Conservation (phyloP, 2,888 invertebrate genomes). For the Cosmorhoe ocellata region DNA sequence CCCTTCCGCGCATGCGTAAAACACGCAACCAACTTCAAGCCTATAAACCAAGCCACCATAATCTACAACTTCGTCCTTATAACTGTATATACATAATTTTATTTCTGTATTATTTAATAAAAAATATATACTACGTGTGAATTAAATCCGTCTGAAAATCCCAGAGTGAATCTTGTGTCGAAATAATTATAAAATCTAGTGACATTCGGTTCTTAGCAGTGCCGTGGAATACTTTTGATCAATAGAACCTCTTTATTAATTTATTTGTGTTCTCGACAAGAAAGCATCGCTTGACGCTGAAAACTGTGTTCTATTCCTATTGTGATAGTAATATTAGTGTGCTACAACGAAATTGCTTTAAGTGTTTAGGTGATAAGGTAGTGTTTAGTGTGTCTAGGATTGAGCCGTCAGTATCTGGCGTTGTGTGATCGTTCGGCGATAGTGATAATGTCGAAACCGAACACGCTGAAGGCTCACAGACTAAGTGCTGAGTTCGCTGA, state of each 20-base stretch:
- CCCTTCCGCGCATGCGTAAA: slow-evolving; percentile 72
- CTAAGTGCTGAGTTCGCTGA: slow-evolving; percentile 78
- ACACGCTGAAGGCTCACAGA: slow-evolving; percentile 75
- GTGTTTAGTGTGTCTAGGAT: slow-evolving; percentile 19
- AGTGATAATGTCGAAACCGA: slow-evolving; percentile 73
- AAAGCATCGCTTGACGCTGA: slow-evolving; percentile 52
- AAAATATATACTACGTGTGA: slow-evolving; percentile 63
- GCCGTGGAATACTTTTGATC: slow-evolving; percentile 64
- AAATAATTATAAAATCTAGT: slow-evolving; percentile 19
- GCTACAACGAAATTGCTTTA: slow-evolving; percentile 62
- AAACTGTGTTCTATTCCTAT: slow-evolving; percentile 50
- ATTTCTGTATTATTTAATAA: slow-evolving; percentile 61
- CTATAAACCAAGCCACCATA: slow-evolving; percentile 65
- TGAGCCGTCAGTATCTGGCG: slow-evolving; percentile 43
- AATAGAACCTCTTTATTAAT: slow-evolving; percentile 75
- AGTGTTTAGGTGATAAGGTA: slow-evolving; percentile 41
- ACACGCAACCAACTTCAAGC: slow-evolving; percentile 59
- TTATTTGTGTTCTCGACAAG: slow-evolving; percentile 72
- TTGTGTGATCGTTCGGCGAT: slow-evolving; percentile 43
- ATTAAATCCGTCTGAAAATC: slow-evolving; percentile 68
- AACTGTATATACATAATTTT: slow-evolving; percentile 78
- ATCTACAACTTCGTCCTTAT: slow-evolving; percentile 71
- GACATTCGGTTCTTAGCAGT: slow-evolving; percentile 15
- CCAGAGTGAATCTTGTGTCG: slow-evolving; percentile 13
- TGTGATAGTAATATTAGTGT: slow-evolving; percentile 53